Evolutionary conservation across 2,888 invertebrate genomes (phyloP).

Genomic region (Harpalus rufipes): DNA sequence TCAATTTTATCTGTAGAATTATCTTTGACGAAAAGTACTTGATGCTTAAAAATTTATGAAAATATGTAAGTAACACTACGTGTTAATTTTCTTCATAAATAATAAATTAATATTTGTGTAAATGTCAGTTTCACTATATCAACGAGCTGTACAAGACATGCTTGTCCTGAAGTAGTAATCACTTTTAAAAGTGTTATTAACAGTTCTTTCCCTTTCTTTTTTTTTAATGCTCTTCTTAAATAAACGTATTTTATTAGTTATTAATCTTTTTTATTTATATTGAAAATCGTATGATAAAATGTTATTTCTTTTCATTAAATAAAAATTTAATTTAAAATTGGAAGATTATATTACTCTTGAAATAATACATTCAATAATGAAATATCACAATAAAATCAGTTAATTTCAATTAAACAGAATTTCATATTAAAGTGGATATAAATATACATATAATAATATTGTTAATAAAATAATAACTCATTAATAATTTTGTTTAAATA

Average conservation of each 20-base stretch:
- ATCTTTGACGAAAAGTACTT: slow-evolving; percentile 44
- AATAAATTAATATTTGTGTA: slow-evolving; percentile 64
- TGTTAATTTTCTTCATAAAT: slow-evolving; percentile 65
- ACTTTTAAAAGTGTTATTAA: slow-evolving; percentile 51
- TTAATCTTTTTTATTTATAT: not conserved
- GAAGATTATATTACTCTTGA: not conserved
- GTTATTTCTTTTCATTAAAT: not conserved
- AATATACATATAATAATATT: slow-evolving; percentile 42
- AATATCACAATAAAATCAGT: slow-evolving; percentile 23
- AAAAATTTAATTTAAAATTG: slow-evolving; percentile 33
- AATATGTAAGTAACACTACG: slow-evolving; percentile 61
- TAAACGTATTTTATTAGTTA: not conserved
- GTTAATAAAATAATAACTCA: slow-evolving; percentile 53
- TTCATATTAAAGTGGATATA: slow-evolving; percentile 38
- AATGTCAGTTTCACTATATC: slow-evolving; percentile 38
- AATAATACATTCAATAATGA: slow-evolving; percentile 15
- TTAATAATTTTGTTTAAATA: slow-evolving; percentile 54
- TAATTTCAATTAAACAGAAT: slow-evolving; percentile 25
- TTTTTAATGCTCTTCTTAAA: not conserved
- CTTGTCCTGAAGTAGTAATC: slow-evolving; percentile 37
- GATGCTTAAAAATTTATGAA: slow-evolving; percentile 60
- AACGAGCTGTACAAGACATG: slow-evolving; percentile 29
- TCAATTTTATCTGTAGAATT: slow-evolving; percentile 30
- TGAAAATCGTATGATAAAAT: too few species aligned
- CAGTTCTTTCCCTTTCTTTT: slow-evolving; percentile 1